A percentile compares a stretch with the other conserved stretches of the same genome.
Conservation (phyloP, 2,797 vertebrate species). For the Fringilla coelebs region DNA sequence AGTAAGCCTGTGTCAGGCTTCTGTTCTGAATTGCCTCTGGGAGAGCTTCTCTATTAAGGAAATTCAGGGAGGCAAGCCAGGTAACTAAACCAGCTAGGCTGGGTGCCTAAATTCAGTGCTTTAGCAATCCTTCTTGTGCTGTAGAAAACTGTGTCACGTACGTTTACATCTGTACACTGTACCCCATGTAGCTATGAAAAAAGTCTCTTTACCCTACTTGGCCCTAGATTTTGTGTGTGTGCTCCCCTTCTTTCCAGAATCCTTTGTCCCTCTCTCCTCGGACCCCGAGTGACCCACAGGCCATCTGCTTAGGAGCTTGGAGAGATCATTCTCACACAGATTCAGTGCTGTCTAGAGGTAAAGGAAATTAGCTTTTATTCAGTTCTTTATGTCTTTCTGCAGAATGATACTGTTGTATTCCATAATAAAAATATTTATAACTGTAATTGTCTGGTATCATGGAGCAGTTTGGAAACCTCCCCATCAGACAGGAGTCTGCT, state of each 20-base stretch:
- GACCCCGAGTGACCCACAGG: not conserved
- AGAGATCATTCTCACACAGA: fast-evolving
- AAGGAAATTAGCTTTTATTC: not conserved
- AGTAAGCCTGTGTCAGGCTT: not conserved
- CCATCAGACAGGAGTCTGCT: not conserved
- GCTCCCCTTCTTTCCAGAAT: not conserved
- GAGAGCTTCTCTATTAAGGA: not conserved
- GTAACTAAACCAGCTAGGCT: not conserved
- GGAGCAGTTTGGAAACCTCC: not conserved
- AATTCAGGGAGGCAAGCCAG: not conserved
- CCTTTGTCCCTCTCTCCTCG: not conserved
- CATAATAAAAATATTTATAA: not conserved
- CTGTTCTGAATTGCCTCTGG: not conserved
- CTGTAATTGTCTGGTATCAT: not conserved
- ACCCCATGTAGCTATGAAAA: not conserved
- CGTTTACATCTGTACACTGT: not conserved
- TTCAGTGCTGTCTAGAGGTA: not conserved
- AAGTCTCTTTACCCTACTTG: not conserved
- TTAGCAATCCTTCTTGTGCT: not conserved
- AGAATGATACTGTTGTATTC: not conserved
- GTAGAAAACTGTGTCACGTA: not conserved
- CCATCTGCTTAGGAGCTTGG: not conserved
- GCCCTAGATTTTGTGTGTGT: not conserved
- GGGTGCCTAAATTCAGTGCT: not conserved
- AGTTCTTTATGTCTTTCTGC: not conserved